Evolutionary conservation across 30 jellyfish, hydroid and myxozoan genomes (phyloP).

Genomic region (Chironex yamaguchii): DNA sequence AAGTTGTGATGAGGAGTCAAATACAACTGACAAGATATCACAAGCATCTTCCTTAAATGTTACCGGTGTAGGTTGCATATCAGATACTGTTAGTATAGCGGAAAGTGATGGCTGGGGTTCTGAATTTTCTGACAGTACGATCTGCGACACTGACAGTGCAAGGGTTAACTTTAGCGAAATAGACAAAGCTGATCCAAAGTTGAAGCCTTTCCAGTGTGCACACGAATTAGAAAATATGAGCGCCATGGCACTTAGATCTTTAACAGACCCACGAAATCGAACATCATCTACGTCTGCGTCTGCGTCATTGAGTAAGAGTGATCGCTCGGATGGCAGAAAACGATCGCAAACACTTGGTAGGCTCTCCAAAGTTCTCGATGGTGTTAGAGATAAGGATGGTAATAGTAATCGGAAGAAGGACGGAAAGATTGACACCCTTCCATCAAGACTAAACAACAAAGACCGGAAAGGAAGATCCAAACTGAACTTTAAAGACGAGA

Average conservation of each 20-base stretch:
- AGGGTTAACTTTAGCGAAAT: not conserved
- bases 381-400: not conserved
- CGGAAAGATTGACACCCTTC: not conserved
- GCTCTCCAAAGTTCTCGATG: not conserved
- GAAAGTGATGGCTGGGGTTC: constrained; percentile 71
- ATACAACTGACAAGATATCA: not conserved
- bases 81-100: not conserved
- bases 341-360: not conserved
- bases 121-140: constrained; percentile 64
- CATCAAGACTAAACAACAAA: not conserved
- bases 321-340: no score
- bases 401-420: not conserved
- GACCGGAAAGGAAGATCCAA: not conserved
- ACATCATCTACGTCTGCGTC: no score
- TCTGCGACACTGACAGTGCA: not conserved
- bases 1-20: not conserved
- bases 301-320: no score
- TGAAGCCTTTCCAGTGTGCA: constrained; percentile 36
- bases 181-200: constrained; percentile 26
- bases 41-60: not conserved
- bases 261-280: no score
- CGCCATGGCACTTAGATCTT: no score
- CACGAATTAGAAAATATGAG: not conserved
- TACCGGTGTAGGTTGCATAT: not conserved
- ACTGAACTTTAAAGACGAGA: not conserved